phyloP scores from a whole-genome alignment of 2,888 invertebrate genomes.

The Drosophila robusta region DNA sequence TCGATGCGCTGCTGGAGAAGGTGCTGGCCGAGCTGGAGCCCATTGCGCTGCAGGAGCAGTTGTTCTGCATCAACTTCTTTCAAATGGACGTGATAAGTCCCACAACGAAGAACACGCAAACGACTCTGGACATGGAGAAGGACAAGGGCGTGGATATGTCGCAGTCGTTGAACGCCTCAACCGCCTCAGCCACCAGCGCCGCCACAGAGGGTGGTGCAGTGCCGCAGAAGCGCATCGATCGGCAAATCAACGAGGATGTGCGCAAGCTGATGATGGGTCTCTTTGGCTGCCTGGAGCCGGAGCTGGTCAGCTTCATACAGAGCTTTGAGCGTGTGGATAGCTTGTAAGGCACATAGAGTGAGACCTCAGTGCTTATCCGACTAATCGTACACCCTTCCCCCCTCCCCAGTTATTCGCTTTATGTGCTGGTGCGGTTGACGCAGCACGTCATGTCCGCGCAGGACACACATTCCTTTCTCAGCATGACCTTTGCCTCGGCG shows the following conservation, averaged over 20 bases:
- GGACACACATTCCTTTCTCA: slow-evolving; percentile 93
- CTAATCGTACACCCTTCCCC: neutral
- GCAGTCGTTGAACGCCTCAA: slow-evolving; percentile 67
- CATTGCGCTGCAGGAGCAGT: slow-evolving; percentile 96
- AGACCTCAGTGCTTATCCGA: rapidly evolving
- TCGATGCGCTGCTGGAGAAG: slow-evolving; percentile 91
- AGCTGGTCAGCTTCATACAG: slow-evolving; percentile 93
- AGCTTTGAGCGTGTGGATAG: slow-evolving; percentile 95
- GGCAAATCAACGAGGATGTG: slow-evolving; percentile 91
- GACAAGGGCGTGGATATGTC: slow-evolving; percentile 83
- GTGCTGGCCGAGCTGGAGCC: slow-evolving; percentile 95
- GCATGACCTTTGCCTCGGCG: slow-evolving; percentile 94
- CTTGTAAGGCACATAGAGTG: slow-evolving; percentile 88
- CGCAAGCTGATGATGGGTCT: slow-evolving; percentile 94
- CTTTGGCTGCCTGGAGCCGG: slow-evolving; percentile 94
- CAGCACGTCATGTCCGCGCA: slow-evolving; percentile 96
- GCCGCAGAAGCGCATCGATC: slow-evolving; percentile 87
- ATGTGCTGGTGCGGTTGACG: slow-evolving; percentile 95
- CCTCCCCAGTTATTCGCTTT: slow-evolving; percentile 93
- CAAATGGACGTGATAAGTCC: slow-evolving; percentile 90
- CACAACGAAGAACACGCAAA: slow-evolving; percentile 87
- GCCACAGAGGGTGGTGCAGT: slow-evolving; percentile 57
- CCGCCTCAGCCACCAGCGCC: slow-evolving; percentile 57
- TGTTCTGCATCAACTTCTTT: slow-evolving; percentile 97
- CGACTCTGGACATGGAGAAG: slow-evolving; percentile 86